Evolutionary conservation across 2,797 vertebrate species (phyloP).

Genomic region (Austrolebias charrua): DNA sequence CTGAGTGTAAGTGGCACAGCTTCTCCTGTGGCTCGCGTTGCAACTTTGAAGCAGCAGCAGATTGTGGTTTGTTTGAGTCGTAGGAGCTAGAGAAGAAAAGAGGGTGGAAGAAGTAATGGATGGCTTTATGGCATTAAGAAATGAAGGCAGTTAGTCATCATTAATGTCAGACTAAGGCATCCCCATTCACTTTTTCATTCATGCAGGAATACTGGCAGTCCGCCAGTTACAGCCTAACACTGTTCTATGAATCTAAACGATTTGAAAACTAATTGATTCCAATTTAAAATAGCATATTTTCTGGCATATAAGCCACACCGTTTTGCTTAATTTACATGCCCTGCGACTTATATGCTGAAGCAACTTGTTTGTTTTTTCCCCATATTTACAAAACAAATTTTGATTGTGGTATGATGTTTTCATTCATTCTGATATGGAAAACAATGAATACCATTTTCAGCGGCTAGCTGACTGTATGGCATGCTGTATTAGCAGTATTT

Average conservation of each 20-base stretch:
- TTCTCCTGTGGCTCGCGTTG: conserved; percentile 51
- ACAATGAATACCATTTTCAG: too few relatives aligned
- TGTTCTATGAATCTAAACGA: not conserved
- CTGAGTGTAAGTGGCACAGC: conserved; percentile 68
- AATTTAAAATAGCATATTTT: not conserved
- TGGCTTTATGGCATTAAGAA: conserved; percentile 43
- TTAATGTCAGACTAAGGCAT: conserved; percentile 30
- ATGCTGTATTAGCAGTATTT: too few relatives aligned
- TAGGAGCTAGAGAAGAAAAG: not conserved
- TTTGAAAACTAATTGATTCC: not conserved
- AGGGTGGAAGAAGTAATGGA: conserved; percentile 18
- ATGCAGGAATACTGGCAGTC: conserved; percentile 9
- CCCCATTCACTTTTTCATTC: conserved; percentile 21
- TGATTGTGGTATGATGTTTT: too few relatives aligned
- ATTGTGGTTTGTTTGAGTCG: conserved; percentile 17
- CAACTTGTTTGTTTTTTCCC: too few relatives aligned
- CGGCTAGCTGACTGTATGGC: too few relatives aligned
- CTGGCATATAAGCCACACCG: too few relatives aligned
- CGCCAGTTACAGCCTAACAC: conserved; percentile 10
- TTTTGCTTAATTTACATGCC: too few relatives aligned
- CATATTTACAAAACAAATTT: too few relatives aligned
- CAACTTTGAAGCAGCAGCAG: conserved; percentile 53
- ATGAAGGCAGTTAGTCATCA: conserved; percentile 49
- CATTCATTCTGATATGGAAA: too few relatives aligned
- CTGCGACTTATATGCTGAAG: too few relatives aligned